Conservation (phyloP, 2,797 vertebrate genomes). For the Columba guinea region DNA sequence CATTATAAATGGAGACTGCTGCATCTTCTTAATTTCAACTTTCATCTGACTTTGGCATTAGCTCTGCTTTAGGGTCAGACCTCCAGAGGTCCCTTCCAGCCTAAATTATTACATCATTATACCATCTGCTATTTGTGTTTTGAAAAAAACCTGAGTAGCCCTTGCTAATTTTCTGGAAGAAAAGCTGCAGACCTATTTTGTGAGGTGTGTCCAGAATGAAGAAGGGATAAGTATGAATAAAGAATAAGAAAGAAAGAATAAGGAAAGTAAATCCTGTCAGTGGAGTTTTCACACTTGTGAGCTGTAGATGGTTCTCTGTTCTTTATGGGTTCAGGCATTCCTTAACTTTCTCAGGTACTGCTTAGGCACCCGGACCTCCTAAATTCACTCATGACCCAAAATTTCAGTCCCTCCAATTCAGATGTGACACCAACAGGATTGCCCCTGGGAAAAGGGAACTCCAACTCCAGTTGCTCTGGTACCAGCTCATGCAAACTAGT, state of each 20-base stretch:
- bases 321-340: neutral
- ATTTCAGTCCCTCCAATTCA: neutral
- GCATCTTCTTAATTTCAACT: neutral
- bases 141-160: neutral
- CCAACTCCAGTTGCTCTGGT: neutral
- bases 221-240: neutral
- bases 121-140: neutral
- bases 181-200: neutral
- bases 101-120: neutral
- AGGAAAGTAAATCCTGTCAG: neutral
- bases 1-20: neutral
- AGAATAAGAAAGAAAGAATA: neutral
- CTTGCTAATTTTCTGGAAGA: neutral
- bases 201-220: neutral
- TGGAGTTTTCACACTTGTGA: neutral
- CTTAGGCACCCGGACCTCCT: neutral
- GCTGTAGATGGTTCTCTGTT: neutral
- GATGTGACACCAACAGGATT: neutral
- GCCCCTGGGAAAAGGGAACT: neutral
- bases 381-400: accelerated
- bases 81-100: neutral
- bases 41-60: neutral
- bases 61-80: neutral
- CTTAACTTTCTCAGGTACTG: neutral
- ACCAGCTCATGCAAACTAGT: neutral